A percentile compares a stretch with the other conserved stretches of the same genome.
Evolutionary conservation across 2,113 vertebrate genomes (phyloP).

Genomic region (Spermophilus dauricus): DNA sequence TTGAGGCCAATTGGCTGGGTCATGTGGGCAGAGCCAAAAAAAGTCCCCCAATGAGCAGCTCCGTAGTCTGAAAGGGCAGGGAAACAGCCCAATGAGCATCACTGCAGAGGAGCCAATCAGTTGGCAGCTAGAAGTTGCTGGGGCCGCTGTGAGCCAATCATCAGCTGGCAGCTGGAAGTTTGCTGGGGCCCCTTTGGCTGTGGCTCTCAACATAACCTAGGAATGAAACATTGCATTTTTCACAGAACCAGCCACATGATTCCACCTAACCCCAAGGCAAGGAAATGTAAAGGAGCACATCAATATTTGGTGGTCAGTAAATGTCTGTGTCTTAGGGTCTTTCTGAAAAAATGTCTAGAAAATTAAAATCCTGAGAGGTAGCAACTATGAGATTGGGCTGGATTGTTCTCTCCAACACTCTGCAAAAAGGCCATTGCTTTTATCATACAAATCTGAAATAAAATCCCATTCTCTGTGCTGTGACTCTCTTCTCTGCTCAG

Average conservation of each 20-base stretch:
- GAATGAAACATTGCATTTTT: background rate
- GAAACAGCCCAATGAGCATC: too few relatives aligned
- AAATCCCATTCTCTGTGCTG: constrained; percentile 53
- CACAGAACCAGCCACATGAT: background rate
- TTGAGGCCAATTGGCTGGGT: too few relatives aligned
- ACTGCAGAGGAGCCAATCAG: too few relatives aligned
- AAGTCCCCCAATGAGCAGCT: too few relatives aligned
- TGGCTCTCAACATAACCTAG: background rate
- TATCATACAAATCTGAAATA: constrained; percentile 56
- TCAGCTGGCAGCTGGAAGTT: too few relatives aligned
- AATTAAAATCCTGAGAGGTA: constrained; percentile 17
- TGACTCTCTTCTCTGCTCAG: constrained; percentile 62
- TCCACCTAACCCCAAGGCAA: background rate
- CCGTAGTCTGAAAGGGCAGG: too few relatives aligned
- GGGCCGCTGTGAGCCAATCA: too few relatives aligned
- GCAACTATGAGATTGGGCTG: background rate
- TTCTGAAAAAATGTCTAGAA: constrained; percentile 7
- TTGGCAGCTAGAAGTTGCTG: too few relatives aligned
- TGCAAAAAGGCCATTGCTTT: constrained; percentile 56
- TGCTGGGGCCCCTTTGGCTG: too few relatives aligned
- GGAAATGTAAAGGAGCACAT: constrained; percentile 18
- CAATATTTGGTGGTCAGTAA: background rate
- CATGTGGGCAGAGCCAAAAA: too few relatives aligned
- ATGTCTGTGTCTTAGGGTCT: background rate
- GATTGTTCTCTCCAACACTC: background rate